Conservation (phyloP, 2,888 invertebrate species). For the Trissonchulus latispiculum region DNA sequence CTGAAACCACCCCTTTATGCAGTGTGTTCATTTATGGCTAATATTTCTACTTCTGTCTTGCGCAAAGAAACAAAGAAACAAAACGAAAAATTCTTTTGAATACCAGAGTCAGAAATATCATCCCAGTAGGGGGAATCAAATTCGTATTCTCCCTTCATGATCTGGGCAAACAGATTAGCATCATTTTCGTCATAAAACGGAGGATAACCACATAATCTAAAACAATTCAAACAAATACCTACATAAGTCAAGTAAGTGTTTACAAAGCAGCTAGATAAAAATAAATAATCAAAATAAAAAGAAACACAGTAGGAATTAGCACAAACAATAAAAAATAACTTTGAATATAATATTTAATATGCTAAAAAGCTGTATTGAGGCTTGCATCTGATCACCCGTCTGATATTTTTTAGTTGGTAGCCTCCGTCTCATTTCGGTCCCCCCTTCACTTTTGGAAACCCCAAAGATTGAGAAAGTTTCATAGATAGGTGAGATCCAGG, state of each 20-base stretch:
- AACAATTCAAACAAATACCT: too few species aligned
- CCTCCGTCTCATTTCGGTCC: too few species aligned
- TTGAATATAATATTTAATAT: too few species aligned
- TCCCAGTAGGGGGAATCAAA: constrained; percentile 99
- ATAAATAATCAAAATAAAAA: constrained; percentile 1
- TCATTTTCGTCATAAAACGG: constrained; percentile 99
- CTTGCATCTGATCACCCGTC: too few species aligned
- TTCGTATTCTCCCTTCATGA: constrained; percentile 89
- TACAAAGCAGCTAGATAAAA: constrained; percentile 12
- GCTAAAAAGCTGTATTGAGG: too few species aligned
- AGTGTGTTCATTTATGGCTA: not conserved
- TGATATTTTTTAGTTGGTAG: too few species aligned
- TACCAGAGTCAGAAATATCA: constrained; percentile 87
- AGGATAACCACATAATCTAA: constrained; percentile 86
- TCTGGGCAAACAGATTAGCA: constrained; percentile 97
- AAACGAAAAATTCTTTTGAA: constrained; percentile 8
- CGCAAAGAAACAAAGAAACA: too few species aligned
- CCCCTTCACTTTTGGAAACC: too few species aligned
- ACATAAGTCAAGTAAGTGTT: too few species aligned
- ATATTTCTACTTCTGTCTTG: not conserved
- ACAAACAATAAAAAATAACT: constrained; percentile 7
- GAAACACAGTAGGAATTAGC: constrained; percentile 19
- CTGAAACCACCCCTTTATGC: too few species aligned
- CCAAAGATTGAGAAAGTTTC: too few species aligned
- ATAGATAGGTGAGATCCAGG: too few species aligned